Conservation (phyloP, 1,140 invertebrate species). For the Caerostris darwini region DNA sequence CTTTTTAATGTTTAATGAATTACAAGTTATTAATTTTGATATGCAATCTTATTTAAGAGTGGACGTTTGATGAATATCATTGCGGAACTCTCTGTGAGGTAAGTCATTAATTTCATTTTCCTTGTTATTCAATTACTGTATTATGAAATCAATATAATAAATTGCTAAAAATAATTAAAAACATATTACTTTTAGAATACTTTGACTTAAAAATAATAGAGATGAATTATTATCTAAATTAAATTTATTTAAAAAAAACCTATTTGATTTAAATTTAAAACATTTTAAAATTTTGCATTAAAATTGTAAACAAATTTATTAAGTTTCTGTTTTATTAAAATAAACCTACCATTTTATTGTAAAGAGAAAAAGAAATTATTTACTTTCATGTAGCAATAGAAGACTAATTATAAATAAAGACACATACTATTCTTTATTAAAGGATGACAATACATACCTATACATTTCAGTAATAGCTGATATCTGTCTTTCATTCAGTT, state of each 20-base stretch:
- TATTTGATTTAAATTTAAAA: neutral
- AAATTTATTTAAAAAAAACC: neutral
- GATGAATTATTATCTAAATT: neutral
- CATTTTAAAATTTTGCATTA: too few species aligned
- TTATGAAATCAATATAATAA: neutral
- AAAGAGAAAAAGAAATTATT: too few species aligned
- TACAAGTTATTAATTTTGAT: neutral
- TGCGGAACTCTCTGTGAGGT: constrained; percentile 55
- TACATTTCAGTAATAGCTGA: too few species aligned
- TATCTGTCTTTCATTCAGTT: too few species aligned
- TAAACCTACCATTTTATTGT: too few species aligned
- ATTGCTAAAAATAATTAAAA: neutral
- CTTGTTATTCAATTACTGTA: neutral
- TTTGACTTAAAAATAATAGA: neutral
- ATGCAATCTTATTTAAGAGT: constrained; percentile 16
- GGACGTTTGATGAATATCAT: constrained; percentile 57
- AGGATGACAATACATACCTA: too few species aligned
- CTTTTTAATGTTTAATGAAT: neutral
- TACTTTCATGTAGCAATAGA: too few species aligned
- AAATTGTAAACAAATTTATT: too few species aligned
- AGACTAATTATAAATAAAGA: too few species aligned
- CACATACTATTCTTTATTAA: too few species aligned
- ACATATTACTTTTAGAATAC: neutral
- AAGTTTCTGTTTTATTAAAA: too few species aligned
- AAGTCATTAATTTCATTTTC: neutral